phyloP scores from a whole-genome alignment of 2,888 invertebrate species.

The Drosophila aldrichi region DNA sequence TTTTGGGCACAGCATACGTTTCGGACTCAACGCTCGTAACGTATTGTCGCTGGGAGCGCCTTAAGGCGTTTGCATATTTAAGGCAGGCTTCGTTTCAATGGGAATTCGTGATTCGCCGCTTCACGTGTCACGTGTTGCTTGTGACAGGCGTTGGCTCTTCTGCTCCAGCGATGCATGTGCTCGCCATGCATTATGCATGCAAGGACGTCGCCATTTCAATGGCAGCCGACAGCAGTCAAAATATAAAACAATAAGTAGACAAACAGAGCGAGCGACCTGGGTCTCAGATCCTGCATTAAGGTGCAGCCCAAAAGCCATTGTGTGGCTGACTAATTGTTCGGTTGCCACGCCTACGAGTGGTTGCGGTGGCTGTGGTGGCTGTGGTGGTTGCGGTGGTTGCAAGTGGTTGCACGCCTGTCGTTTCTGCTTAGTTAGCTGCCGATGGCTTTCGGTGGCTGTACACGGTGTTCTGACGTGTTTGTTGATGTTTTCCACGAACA shows the following conservation, averaged over 20 bases:
- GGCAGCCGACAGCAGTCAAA: constrained; percentile 1
- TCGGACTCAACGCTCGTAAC: background rate
- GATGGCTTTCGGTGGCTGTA: constrained; percentile 28
- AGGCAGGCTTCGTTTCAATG: background rate
- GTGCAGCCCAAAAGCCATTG: constrained; percentile 22
- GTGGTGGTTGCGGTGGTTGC: background rate
- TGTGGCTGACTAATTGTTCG: constrained; percentile 19
- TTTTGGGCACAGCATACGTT: background rate
- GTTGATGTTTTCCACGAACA: constrained; percentile 9
- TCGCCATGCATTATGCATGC: constrained; percentile 1
- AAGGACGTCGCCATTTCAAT: constrained; percentile 5
- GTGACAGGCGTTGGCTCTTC: background rate
- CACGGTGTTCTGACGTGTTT: constrained; percentile 18
- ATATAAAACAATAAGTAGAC: constrained; percentile 9
- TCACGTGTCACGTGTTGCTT: constrained; percentile 4
- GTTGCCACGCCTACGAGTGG: background rate
- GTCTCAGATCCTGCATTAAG: constrained; percentile 6
- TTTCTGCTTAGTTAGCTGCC: constrained; percentile 35
- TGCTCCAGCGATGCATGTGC: background rate
- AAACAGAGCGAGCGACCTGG: background rate
- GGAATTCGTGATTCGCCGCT: background rate
- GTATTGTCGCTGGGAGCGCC: background rate
- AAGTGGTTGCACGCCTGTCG: constrained; percentile 2
- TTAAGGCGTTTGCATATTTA: background rate
- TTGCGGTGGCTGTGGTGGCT: background rate